Base-by-base conservation (phyloP, 2,797 vertebrate genomes). In the Falco columbarius region DNA sequence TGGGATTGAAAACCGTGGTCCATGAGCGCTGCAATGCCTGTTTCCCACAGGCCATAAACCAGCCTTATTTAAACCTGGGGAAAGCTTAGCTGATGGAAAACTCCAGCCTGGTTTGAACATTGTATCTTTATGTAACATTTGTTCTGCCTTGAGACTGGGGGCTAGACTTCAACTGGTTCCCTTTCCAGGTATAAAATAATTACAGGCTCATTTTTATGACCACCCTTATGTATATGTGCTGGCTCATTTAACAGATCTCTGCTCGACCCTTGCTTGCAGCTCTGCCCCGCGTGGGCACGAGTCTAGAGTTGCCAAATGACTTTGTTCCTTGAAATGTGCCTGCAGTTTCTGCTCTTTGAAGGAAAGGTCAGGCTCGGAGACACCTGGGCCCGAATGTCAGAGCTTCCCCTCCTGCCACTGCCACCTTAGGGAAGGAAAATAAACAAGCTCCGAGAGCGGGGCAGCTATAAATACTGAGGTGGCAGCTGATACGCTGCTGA, bases 321-420 rank as follows among this genome's bases (percentile, higher is more conserved):
- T 95, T 81, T 73, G 46, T 80, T 89, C 73, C 82, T 94, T 93
- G 73, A 87, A 89, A 76, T 55, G 75, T 12, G 51, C 20, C 58
- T 88, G 75, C 29, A 71, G 63, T 26, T 88, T 77, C 68, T 88
- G 82, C 76, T 90, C 75, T 86, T 74, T 67, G 84, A 74, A 68
- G 54, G 75, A 91, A 95, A 97, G 92, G 95, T 97, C 92, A 96
- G 49, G 11, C 56, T 58, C 0, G 0, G 46, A 66, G 79, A 81
- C 86, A 96, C 79, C 88, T 96, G 96, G 83, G 75, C 56, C 81
- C 81, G 94, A 92, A 89, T 96, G 84, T 96, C 95, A 97, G 83
- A 82, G 62, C 80, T 86, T 75, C 29, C 46, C 67, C 58, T 97
- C 68, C 74, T 27, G n/a, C 93, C 77, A 81, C 74, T 52, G 51